Base-by-base conservation (phyloP, 2,797 vertebrate genomes). In the Hippocampus kuda region DNA sequence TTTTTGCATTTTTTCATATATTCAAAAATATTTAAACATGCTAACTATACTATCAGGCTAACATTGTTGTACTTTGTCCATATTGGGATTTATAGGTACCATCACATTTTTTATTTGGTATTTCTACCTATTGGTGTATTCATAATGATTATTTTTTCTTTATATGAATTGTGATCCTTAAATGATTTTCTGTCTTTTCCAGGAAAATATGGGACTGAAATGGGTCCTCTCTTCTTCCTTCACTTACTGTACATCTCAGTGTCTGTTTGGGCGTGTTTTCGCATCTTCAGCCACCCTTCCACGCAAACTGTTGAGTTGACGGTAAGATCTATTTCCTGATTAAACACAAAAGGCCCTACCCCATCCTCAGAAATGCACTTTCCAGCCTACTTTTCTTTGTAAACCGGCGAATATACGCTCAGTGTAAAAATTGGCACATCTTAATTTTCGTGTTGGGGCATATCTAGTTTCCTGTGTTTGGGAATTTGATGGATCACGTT, bases 211-310 rank as follows among this genome's bases (percentile, higher is more conserved):
- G 94, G 93, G 79, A 88, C 87, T 68, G 91, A 89, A 24, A 44
- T 94, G 48, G 88, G 87, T 72, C 89, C 92, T 66, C 87, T 92
- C 56, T 92, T 93, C 79, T 81, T 94, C 78, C 86, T 95, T 60
- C 92, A 91, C 49, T 49, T 94, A 63, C 87, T 93, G 0, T 94
- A 95, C n/a, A 72, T 93, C 63, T 85, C 88, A 72, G 90, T 96
- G 77, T 92, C 95, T 0, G 72, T 95, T 51, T 97, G 94, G 94
- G 92, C 93, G 70, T 96, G 92, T 74, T 93, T 94, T 84, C 90
- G 90, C 18, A 90, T 97, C 85, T 93, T 93, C 75, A 91, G 87
- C 62, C 94, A 95, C 71, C 89, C 93, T n/a, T 72, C 88, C 0
- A 65, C 76, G 18, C 69, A 8, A 34, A 77, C 80, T 0, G 70